phyloP scores from a whole-genome alignment of 1,140 invertebrate genomes.

The Eupeodes corollae region DNA sequence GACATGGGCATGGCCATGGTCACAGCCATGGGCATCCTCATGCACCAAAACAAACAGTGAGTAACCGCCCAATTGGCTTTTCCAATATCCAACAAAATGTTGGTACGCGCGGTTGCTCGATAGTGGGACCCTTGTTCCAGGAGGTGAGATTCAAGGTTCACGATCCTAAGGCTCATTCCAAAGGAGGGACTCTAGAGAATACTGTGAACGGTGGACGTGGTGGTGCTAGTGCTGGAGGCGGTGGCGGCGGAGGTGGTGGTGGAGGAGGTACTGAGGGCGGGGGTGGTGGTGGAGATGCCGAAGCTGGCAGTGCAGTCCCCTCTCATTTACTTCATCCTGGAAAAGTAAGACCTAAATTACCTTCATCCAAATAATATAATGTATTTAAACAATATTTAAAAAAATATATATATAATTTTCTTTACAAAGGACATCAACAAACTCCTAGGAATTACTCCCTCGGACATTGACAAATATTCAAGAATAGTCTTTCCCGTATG shows the following conservation, averaged over 20 bases:
- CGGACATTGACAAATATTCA: slow-evolving; percentile 94
- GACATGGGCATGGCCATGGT: slow-evolving; percentile 38
- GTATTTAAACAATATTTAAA: background rate
- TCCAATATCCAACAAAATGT: slow-evolving; percentile 38
- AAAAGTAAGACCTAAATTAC: slow-evolving; percentile 44
- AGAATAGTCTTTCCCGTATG: slow-evolving; percentile 92
- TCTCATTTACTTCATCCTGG: slow-evolving; percentile 66
- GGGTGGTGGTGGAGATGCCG: slow-evolving; percentile 44
- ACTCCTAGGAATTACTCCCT: slow-evolving; percentile 80
- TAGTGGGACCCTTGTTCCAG: slow-evolving; percentile 71
- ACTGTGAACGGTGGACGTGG: slow-evolving; percentile 70
- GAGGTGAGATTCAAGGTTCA: slow-evolving; percentile 89
- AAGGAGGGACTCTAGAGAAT: slow-evolving; percentile 80
- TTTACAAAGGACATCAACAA: slow-evolving; percentile 64
- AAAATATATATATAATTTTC: background rate
- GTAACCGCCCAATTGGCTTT: slow-evolving; percentile 39
- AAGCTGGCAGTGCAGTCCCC: slow-evolving; percentile 50
- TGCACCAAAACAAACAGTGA: slow-evolving; percentile 38
- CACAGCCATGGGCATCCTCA: slow-evolving; percentile 39
- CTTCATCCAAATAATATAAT: background rate
- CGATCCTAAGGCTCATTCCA: slow-evolving; percentile 83
- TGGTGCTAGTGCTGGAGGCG: slow-evolving; percentile 48
- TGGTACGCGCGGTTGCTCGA: slow-evolving; percentile 46
- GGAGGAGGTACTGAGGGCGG: slow-evolving; percentile 23
- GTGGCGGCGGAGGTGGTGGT: slow-evolving; percentile 37